Conservation (phyloP, 2,797 vertebrate genomes). For the Micropoecilia bifurca region DNA sequence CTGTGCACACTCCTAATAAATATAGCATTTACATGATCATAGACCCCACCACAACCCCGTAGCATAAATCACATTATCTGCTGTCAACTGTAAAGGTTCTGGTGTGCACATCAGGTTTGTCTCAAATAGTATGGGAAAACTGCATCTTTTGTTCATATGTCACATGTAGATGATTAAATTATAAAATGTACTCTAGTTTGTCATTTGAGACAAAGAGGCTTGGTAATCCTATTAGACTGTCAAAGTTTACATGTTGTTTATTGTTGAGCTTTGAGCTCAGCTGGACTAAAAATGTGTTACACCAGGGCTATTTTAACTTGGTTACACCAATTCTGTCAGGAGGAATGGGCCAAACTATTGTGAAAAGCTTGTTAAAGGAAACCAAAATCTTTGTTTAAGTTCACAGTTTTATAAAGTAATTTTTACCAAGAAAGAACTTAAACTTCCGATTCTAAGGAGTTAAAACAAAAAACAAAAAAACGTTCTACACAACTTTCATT, state of each 20-base stretch:
- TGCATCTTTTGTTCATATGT: background rate
- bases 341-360: background rate
- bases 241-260: background rate
- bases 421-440: background rate
- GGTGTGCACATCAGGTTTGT: background rate
- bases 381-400: background rate
- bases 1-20: background rate
- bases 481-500: background rate
- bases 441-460: background rate
- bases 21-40: background rate
- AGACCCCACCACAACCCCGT: background rate
- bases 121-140: background rate
- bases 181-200: background rate
- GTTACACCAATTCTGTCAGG: background rate
- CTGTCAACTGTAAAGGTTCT: background rate
- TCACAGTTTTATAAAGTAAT: background rate
- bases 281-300: no score
- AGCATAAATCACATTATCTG: background rate
- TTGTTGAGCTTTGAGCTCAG: background rate
- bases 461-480: background rate
- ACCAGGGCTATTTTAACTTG: no score
- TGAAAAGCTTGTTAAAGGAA: background rate
- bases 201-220: background rate
- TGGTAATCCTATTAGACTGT: background rate
- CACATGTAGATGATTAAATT: background rate